Base-by-base conservation (phyloP, 2,888 invertebrate genomes). In the Vanessa cardui region DNA sequence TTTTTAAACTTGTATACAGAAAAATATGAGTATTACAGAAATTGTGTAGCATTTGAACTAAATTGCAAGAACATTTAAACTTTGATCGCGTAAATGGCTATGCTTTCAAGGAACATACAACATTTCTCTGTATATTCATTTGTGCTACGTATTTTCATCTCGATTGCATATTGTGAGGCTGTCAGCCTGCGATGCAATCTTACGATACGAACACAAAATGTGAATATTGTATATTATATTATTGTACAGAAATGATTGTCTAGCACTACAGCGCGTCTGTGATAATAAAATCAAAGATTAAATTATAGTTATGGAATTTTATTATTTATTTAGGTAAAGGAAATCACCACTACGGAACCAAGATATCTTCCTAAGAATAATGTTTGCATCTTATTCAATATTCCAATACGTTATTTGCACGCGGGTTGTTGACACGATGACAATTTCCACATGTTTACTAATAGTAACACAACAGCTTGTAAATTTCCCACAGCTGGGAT, bases 81-180 rank as follows among this genome's bases (percentile, higher is more conserved):
- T 56, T 39, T 39, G 39, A 56, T 18, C 39, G 56, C 9, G n/a
- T 56, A n/a, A 56, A 39, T 56, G 33, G 33, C 33, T 39, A 9
- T n/a, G 52, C 33, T 56, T 39, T 33, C 33, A 56, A 56, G 33
- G 4, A 39, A 39, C 18, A 39, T 39, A 39, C 54, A 8, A 21
- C 54, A 33, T 54, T 58, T 58, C 49, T 9, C n/a, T 33, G 16
- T 46, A 21, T 46, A 64, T n/a, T 64, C 50, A 50, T 49, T 64
- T 33, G 18, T 20, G 46, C 54, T 44, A 50, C 44, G 52, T 44
- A 59, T 52, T 59, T 65, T 60, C 33, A 60, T 52, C 31, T 52
- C 44, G 52, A 65, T 65, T 60, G 65, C 50, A 54, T 33, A 60
- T 46, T 60, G 52, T 54, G 50, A 54, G 8, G 31, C 16, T 56